phyloP scores from a whole-genome alignment of 2,113 vertebrate genomes.

The Gavialis gangeticus region DNA sequence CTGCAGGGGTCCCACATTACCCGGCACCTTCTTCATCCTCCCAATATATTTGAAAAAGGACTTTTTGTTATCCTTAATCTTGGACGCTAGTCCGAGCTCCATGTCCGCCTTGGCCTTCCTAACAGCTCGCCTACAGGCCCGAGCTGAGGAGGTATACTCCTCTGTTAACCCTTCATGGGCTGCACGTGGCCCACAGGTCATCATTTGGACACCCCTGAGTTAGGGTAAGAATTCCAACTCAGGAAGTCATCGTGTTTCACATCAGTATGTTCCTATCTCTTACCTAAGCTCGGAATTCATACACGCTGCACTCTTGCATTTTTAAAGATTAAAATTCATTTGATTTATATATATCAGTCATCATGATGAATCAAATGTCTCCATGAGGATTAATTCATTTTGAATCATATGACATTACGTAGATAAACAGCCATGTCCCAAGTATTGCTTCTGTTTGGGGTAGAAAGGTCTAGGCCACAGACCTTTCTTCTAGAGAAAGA shows the following conservation, averaged over 20 bases:
- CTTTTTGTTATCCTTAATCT: no score
- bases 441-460: neutral
- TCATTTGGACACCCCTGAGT: no score
- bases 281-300: neutral
- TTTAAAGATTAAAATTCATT: neutral
- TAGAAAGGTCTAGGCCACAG: neutral
- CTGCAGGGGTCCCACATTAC: no score
- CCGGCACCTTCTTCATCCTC: no score
- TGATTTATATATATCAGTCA: neutral
- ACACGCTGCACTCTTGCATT: neutral
- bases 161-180: no score
- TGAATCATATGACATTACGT: neutral
- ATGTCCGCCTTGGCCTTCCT: no score
- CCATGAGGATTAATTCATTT: neutral
- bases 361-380: neutral
- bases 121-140: no score
- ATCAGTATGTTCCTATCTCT: neutral
- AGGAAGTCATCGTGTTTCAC: neutral
- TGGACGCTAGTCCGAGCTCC: no score
- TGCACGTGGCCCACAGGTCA: no score
- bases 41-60: no score
- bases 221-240: neutral
- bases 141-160: no score
- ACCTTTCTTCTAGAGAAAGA: neutral
- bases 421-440: neutral